Base-by-base conservation (phyloP, 1,140 invertebrate genomes). In the Riptortus pedestris region DNA sequence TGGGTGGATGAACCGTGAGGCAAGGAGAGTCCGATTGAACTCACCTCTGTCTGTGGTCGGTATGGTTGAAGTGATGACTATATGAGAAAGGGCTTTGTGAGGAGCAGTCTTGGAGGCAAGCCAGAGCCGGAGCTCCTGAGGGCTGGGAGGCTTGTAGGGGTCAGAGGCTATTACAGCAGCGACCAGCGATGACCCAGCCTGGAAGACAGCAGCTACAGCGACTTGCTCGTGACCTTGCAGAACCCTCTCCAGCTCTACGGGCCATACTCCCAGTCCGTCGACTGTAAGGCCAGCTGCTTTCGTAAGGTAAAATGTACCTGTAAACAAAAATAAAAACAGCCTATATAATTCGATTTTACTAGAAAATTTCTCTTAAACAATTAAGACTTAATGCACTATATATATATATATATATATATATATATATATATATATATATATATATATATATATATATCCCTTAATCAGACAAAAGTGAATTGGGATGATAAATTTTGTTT, bases 271-370 rank as follows among this genome's bases (percentile, higher is more conserved):
- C 24, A 55, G 51, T 3, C 51, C 51, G 2, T 55, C 2, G 1
- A 20, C 3, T 12, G 1, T 55, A 14, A 55, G 51, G 4, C 22
- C 51, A 1, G 20, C 51, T 2, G 51, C 51, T 24, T 24, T 2
- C 3, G 51, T 55, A 14, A 55, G 11, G 51, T 55, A 55, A 24
- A 55, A 55, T 18, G 51, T 55, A 38, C 31, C 31, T 38, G 31
- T 7, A 38, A 38, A 38, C 5, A 38, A 7, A n/a, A n/a, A n/a
- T n/a, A n/a, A n/a, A n/a, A n/a, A n/a, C n/a, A n/a, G n/a, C n/a
- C n/a, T n/a, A n/a, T n/a, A n/a, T n/a, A n/a, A n/a, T n/a, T n/a
- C n/a, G n/a, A n/a, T n/a, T n/a, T n/a, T n/a, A n/a, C n/a, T n/a
- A n/a, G n/a, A n/a, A n/a, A n/a, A n/a, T n/a, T n/a, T n/a, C n/a